phyloP scores from a whole-genome alignment of 2,888 invertebrate species.

The Pogonocherus hispidulus region DNA sequence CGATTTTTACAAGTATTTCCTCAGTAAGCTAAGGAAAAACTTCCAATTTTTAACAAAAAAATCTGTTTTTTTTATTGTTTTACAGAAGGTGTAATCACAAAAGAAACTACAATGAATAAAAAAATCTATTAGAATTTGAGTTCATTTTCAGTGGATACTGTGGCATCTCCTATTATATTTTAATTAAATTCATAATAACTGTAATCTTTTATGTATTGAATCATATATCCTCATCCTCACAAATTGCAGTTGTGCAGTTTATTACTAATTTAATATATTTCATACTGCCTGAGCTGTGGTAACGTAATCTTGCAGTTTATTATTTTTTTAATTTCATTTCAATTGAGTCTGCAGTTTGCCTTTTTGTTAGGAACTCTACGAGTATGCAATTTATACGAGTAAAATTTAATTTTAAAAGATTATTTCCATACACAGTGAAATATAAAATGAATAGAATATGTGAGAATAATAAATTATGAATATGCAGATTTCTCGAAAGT shows the following conservation, averaged over 20 bases:
- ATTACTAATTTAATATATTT: conserved; percentile 25
- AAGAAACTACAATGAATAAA: too few relatives aligned
- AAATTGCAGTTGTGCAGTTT: neutral
- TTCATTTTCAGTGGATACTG: too few relatives aligned
- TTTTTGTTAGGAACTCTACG: neutral
- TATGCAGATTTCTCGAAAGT: too few relatives aligned
- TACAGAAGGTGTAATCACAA: too few relatives aligned
- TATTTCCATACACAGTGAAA: neutral
- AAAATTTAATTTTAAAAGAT: neutral
- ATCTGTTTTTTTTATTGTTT: too few relatives aligned
- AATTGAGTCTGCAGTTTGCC: neutral
- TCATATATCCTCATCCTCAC: conserved; percentile 4
- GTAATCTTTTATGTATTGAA: conserved; percentile 10
- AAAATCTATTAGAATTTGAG: too few relatives aligned
- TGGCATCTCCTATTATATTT: too few relatives aligned
- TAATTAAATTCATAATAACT: conserved; percentile 28
- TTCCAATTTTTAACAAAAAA: too few relatives aligned
- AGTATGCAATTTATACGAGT: neutral
- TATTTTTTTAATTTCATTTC: conserved; percentile 10
- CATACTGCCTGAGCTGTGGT: neutral
- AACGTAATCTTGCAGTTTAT: conserved; percentile 6
- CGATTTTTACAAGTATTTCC: too few relatives aligned
- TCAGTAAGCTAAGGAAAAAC: too few relatives aligned
- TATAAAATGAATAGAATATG: neutral
- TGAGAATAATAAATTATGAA: neutral